These are phyloP conservation scores for Alethe castanea DNA, from an alignment of 2,113 vertebrate genomes.

Conservation along the genomic window DNA sequence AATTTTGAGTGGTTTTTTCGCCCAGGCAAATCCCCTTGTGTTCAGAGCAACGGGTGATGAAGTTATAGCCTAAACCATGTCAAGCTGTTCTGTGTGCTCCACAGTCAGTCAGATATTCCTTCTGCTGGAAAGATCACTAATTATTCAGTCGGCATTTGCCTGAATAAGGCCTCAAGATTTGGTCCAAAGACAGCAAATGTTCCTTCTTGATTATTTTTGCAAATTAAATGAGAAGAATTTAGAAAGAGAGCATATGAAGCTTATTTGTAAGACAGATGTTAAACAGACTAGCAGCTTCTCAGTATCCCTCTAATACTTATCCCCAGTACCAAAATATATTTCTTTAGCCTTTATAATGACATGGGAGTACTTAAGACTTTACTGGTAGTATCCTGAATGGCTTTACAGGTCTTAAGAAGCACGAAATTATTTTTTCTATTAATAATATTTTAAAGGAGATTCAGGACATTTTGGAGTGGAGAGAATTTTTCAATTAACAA, in stretches of 20 bases:
- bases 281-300: slow-evolving; percentile 61
- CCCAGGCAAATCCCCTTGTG: not conserved
- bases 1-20: not conserved
- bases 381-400: not conserved
- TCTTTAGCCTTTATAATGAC: slow-evolving; percentile 39
- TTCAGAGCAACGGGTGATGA: not conserved
- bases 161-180: slow-evolving; percentile 48
- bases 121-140: slow-evolving; percentile 37
- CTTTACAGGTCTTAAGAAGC: not conserved
- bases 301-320: slow-evolving; percentile 65
- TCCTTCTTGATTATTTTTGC: slow-evolving; percentile 56
- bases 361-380: slow-evolving; percentile 1
- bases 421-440: not conserved
- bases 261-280: slow-evolving; percentile 72
- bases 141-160: slow-evolving; percentile 12
- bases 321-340: slow-evolving; percentile 53
- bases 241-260: slow-evolving; percentile 66
- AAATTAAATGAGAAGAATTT: slow-evolving; percentile 61
- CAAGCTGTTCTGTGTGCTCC: slow-evolving; percentile 1
- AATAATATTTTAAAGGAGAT: not conserved
- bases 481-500: not conserved
- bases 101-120: not conserved
- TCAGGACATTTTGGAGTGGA: not conserved
- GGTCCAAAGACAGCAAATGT: slow-evolving; percentile 51
- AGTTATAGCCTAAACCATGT: not conserved